A percentile compares a stretch with the other conserved stretches of the same genome.
These are phyloP conservation scores for Engraulis encrasicolus DNA, from an alignment of 2,113 vertebrate species.

Conservation along the genomic window DNA sequence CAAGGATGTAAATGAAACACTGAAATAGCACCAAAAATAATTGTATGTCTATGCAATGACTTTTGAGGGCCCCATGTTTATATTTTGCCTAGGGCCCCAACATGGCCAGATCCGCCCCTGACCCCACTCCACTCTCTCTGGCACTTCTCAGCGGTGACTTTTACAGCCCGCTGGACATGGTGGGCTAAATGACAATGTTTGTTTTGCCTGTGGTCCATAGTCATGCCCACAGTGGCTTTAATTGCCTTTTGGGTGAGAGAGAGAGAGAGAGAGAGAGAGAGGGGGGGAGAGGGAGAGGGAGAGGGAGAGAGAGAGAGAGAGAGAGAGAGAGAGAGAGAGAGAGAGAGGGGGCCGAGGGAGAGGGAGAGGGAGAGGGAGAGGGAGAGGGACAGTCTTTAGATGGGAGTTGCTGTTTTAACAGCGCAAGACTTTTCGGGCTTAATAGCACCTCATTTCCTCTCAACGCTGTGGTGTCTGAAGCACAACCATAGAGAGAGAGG, in stretches of 20 bases:
- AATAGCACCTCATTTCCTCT: slow-evolving; percentile 56
- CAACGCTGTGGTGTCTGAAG: slow-evolving; percentile 36
- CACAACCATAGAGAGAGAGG: slow-evolving; percentile 16
- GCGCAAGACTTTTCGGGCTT: slow-evolving; percentile 42
- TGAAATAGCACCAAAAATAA: no score
- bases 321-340: slow-evolving; percentile 27
- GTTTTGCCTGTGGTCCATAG: slow-evolving; percentile 32
- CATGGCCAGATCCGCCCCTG: no score
- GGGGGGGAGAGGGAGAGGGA: slow-evolving; percentile 28
- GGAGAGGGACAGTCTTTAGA: slow-evolving; percentile 29
- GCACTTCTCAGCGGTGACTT: slow-evolving; percentile 31
- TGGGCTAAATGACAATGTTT: slow-evolving; percentile 42
- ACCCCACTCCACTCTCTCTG: no score
- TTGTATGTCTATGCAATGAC: no score
- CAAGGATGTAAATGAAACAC: no score
- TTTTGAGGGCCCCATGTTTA: no score
- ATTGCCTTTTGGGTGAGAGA: slow-evolving; percentile 36
- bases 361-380: slow-evolving; percentile 24
- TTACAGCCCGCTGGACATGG: slow-evolving; percentile 24
- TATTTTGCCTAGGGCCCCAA: no score
- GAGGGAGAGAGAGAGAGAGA: slow-evolving; percentile 23
- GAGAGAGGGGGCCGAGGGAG: no score
- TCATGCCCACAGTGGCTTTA: slow-evolving; percentile 25
- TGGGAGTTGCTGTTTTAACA: slow-evolving; percentile 37
- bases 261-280: slow-evolving; percentile 25